Evolutionary conservation across 2,888 invertebrate species (phyloP), one percentile per base, ranked within the genome.

Genomic region (Parnassius smintheus): DNA sequence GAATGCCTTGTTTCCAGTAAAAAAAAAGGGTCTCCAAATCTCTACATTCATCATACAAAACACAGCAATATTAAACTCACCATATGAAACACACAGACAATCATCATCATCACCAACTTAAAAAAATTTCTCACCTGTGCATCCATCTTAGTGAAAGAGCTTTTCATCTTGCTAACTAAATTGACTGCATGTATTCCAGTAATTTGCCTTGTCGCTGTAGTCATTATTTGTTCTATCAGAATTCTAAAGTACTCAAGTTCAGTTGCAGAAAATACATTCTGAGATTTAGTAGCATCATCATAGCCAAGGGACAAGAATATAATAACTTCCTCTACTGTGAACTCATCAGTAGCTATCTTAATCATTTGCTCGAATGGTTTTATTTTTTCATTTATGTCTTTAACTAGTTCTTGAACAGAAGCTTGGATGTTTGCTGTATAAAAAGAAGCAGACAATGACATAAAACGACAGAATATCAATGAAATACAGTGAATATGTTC

Each of bases 181-280:
- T 88, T 88, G 50, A 88, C 75, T 2, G 90, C 91, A 78, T 83
- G 74, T 13, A 85, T 83, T 10, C 80, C 80, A 51, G 86, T 81
- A 22, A 91, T 75, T 69, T 89, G 85, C 57, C 91, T 78, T 0
- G 81, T 79, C 49, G 86, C 86, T 12, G 84, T 84, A 1, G 80
- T 80, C 80, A 91, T 85, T 45, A 91, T 89, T 58, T 88, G 79
- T 66, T 89, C 88, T 57, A 91, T 75, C 0, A 91, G 70, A 2
- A 86, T 62, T 59, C 88, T 82, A 63, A 88, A 91, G 66, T 82
- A 90, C 63, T 90, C 88, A n/a, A 91, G 66, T 64, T 90, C 88
- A 2, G 73, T 78, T 0, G 81, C 72, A 2, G 80, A 75, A 68
- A 90, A 91, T 8, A 88, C 55, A 66, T 83, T 86, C 64, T 91